phyloP scores from a whole-genome alignment of 1,140 invertebrate genomes.

The Micrasema longulum region DNA sequence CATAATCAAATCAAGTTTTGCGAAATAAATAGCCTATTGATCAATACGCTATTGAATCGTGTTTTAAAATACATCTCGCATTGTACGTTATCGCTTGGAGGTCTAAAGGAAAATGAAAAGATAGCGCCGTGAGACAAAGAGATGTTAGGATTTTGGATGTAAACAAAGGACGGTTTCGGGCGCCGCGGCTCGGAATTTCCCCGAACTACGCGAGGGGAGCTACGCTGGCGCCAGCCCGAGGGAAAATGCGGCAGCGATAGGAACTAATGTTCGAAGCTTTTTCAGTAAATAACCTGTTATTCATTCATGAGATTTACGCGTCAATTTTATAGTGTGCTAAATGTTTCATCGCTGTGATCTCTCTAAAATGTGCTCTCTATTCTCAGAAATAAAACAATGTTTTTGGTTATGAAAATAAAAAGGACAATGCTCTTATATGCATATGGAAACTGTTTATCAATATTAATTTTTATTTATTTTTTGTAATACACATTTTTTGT shows the following conservation, averaged over 20 bases:
- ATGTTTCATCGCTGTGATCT: conserved; percentile 10
- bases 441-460: too few species aligned
- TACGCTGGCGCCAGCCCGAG: conserved; percentile 7
- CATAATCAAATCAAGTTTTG: too few species aligned
- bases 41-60: too few species aligned
- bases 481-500: too few species aligned
- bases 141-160: conserved; percentile 40
- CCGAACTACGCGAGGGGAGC: conserved; percentile 33
- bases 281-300: conserved; percentile 47
- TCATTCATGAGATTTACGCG: conserved; percentile 49
- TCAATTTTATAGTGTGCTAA: conserved; percentile 30
- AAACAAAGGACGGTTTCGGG: conserved; percentile 39
- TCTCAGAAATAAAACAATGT: too few species aligned
- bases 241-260: too few species aligned
- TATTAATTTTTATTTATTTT: too few species aligned
- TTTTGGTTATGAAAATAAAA: too few species aligned
- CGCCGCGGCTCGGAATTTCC: conserved; percentile 41
- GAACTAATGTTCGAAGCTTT: conserved; percentile 40
- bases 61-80: not conserved
- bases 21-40: too few species aligned
- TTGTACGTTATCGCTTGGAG: too few species aligned
- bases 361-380: too few species aligned
- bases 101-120: conserved; percentile 24
- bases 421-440: too few species aligned
- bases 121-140: conserved; percentile 22